Evolutionary conservation across 2,888 invertebrate genomes (phyloP).

Genomic region (Andrena chrysosceles): DNA sequence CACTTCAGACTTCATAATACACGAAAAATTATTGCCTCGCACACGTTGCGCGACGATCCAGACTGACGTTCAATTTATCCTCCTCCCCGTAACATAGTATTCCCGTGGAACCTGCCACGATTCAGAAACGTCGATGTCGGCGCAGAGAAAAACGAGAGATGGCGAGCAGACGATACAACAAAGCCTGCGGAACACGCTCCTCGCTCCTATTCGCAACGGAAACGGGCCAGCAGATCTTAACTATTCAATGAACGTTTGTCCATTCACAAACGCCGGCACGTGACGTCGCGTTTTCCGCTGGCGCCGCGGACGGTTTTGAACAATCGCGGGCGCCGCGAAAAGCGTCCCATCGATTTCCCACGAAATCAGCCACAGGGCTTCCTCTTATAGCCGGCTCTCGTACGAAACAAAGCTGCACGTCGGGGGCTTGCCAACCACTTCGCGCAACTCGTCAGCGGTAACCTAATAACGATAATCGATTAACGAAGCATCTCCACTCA

Average conservation of each 20-base stretch:
- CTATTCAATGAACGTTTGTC: constrained; percentile 70
- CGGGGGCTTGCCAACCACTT: constrained; percentile 32
- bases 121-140: neutral
- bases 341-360: constrained; percentile 29
- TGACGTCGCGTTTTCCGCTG: constrained; percentile 57
- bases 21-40: no score
- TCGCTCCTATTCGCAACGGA: constrained; percentile 57
- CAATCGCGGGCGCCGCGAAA: constrained; percentile 44
- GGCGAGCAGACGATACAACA: constrained; percentile 42
- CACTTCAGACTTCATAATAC: no score
- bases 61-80: neutral
- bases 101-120: neutral
- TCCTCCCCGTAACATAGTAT: neutral
- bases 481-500: constrained; percentile 57
- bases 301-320: constrained; percentile 31
- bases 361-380: constrained; percentile 3
- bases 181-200: constrained; percentile 39
- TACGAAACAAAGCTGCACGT: constrained; percentile 46
- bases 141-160: constrained; percentile 13
- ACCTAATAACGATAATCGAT: constrained; percentile 73
- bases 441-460: constrained; percentile 36
- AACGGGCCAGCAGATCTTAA: constrained; percentile 69
- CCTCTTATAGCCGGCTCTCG: constrained; percentile 4
- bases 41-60: neutral
- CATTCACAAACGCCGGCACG: constrained; percentile 62